Conservation (phyloP, 2,113 vertebrate genomes). For the Thamnaconus septentrionalis region DNA sequence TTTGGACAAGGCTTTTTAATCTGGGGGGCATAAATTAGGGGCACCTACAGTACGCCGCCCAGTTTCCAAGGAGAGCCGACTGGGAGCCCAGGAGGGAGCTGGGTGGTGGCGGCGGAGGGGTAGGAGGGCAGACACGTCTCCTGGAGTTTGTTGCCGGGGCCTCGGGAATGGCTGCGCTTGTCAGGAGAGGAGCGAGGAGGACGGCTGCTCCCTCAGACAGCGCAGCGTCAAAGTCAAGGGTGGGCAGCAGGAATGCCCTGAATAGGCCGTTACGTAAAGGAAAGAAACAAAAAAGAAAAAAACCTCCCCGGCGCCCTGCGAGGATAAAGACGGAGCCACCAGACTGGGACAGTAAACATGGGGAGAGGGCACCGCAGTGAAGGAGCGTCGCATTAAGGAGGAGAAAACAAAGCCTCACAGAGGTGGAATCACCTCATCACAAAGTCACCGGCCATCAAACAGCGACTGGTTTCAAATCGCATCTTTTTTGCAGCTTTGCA, state of each 20-base stretch:
- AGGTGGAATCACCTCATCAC: too few relatives aligned
- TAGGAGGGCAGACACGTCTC: constrained; percentile 34
- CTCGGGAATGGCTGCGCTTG: constrained; percentile 60
- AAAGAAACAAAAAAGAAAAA: constrained; percentile 10
- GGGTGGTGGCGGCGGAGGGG: too few relatives aligned
- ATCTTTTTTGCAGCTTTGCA: not conserved
- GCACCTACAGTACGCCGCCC: constrained; percentile 49
- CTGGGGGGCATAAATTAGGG: constrained; percentile 68
- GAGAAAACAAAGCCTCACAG: too few relatives aligned
- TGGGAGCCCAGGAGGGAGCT: constrained; percentile 3
- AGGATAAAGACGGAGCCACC: too few relatives aligned
- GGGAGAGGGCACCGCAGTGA: too few relatives aligned
- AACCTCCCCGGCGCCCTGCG: not conserved
- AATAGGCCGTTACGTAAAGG: constrained; percentile 72
- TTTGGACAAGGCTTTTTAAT: constrained; percentile 31
- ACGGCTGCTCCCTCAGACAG: constrained; percentile 64
- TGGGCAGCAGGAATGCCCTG: constrained; percentile 67
- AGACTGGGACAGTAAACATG: too few relatives aligned
- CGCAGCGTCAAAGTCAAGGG: constrained; percentile 69
- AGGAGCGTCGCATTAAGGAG: too few relatives aligned
- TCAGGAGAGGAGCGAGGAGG: constrained; percentile 67
- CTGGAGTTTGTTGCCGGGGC: constrained; percentile 53
- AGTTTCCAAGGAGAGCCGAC: constrained; percentile 52
- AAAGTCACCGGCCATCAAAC: too few relatives aligned
- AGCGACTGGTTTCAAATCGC: too few relatives aligned